Conservation (phyloP, 23 tunicate genomes). For the Styela clava region DNA sequence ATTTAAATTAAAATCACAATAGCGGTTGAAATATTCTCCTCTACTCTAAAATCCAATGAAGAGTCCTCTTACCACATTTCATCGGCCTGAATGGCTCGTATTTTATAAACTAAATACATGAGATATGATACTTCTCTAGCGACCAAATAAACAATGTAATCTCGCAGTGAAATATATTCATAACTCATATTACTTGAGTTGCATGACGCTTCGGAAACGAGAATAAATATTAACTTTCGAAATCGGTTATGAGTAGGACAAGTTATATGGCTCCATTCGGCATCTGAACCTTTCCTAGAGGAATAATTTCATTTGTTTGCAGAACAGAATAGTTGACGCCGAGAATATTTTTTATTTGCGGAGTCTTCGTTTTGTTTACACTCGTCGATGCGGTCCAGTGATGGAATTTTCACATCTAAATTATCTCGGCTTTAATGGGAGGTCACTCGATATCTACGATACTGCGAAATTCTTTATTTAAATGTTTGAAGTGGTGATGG, state of each 20-base stretch:
- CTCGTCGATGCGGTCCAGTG: neutral
- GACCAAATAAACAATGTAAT: neutral
- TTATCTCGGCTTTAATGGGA: too few relatives aligned
- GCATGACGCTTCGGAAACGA: too few relatives aligned
- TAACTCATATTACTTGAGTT: too few relatives aligned
- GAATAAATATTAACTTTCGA: too few relatives aligned
- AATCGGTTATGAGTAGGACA: too few relatives aligned
- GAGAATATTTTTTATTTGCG: neutral
- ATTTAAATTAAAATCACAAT: neutral
- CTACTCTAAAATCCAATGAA: neutral
- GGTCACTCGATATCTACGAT: too few relatives aligned
- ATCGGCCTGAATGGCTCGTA: neutral
- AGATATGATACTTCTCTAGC: neutral
- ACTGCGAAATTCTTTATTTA: too few relatives aligned
- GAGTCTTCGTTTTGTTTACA: neutral
- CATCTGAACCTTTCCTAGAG: too few relatives aligned
- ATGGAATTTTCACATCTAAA: too few relatives aligned
- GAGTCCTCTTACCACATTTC: neutral
- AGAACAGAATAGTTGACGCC: neutral
- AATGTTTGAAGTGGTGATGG: too few relatives aligned
- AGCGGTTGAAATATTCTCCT: neutral
- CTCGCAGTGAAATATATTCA: neutral
- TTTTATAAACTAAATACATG: neutral
- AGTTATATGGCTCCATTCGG: too few relatives aligned
- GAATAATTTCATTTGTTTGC: too few relatives aligned